phyloP scores from a whole-genome alignment of 2,797 vertebrate genomes.

The Macropodus opercularis region DNA sequence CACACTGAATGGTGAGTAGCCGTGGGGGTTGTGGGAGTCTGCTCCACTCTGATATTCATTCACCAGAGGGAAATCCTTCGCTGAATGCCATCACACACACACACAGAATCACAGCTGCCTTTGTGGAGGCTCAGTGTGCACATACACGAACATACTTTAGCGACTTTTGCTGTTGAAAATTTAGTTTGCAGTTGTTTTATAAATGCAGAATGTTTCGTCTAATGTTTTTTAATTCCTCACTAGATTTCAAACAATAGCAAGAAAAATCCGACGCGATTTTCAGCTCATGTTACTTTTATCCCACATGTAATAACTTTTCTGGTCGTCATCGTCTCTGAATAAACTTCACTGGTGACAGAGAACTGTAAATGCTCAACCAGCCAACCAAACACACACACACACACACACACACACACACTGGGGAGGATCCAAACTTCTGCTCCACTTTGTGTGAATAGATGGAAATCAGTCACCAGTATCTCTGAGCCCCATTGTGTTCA shows the following conservation, averaged over 20 bases:
- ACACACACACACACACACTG: slow-evolving; percentile 26
- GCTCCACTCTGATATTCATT: slow-evolving; percentile 63
- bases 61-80: slow-evolving; percentile 56
- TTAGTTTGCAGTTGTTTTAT: too few species aligned
- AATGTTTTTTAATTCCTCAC: too few species aligned
- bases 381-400: slow-evolving; percentile 15
- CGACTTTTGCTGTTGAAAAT: too few species aligned
- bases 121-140: too few species aligned
- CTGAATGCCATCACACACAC: slow-evolving; percentile 63
- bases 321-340: too few species aligned
- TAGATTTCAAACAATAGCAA: too few species aligned
- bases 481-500: slow-evolving; percentile 60
- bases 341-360: too few species aligned
- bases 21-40: slow-evolving; percentile 61
- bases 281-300: too few species aligned
- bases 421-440: slow-evolving; percentile 69
- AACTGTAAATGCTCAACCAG: too few species aligned
- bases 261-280: too few species aligned
- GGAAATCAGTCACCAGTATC: slow-evolving; percentile 77
- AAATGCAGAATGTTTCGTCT: too few species aligned
- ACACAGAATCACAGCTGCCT: slow-evolving; percentile 38
- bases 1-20: slow-evolving; percentile 61
- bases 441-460: slow-evolving; percentile 73
- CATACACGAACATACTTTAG: slow-evolving; percentile 20
- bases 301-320: too few species aligned